phyloP scores from a whole-genome alignment of 2,797 vertebrate genomes.

The Sebastes glaucus region DNA sequence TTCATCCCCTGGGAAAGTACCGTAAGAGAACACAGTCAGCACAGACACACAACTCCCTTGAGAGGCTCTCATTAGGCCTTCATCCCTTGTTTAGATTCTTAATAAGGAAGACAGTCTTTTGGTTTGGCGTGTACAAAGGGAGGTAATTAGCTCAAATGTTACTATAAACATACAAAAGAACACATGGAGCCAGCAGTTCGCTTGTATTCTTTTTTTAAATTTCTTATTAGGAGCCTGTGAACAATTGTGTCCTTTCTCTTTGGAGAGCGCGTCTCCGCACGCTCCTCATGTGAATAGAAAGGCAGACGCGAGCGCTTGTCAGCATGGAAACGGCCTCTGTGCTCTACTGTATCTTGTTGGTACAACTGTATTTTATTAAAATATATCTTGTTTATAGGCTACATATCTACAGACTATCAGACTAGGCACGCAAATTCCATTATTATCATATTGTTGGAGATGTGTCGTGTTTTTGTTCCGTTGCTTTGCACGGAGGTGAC shows the following conservation, averaged over 20 bases:
- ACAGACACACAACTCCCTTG: constrained; percentile 33
- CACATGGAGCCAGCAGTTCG: neutral
- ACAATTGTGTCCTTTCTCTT: neutral
- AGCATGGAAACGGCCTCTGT: no score
- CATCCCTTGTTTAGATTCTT: constrained; percentile 61
- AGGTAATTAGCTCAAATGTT: constrained; percentile 44
- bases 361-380: no score
- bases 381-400: no score
- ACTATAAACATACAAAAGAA: constrained; percentile 49
- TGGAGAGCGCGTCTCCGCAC: no score
- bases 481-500: no score
- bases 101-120: constrained; percentile 54
- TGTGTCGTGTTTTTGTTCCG: no score
- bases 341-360: no score
- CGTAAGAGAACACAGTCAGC: constrained; percentile 20
- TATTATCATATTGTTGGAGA: no score
- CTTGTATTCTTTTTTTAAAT: neutral
- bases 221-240: neutral
- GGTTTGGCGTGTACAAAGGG: constrained; percentile 13
- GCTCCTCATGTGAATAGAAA: no score
- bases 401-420: no score
- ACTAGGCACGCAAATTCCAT: no score
- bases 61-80: constrained; percentile 56
- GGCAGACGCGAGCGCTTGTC: no score
- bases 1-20: constrained; percentile 42